Conservation (phyloP, 2,888 invertebrate species). For the Adelognathus sp. region DNA sequence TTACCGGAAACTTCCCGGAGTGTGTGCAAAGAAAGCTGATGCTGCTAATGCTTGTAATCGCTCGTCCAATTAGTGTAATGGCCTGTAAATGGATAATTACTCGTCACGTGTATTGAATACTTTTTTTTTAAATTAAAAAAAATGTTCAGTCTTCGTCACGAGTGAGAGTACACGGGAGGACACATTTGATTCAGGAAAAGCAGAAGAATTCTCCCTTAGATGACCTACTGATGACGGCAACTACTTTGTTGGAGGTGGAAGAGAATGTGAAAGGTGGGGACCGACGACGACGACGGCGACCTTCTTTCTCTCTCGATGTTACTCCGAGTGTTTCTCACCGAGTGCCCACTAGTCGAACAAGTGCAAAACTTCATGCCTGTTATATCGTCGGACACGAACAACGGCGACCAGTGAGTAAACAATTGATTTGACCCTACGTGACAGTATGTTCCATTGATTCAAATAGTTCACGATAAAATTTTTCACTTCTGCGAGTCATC, state of each 20-base stretch:
- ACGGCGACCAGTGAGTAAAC: slow-evolving; percentile 1
- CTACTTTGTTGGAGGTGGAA: slow-evolving; percentile 22
- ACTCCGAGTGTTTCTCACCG: slow-evolving; percentile 25
- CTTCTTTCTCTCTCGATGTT: slow-evolving; percentile 50
- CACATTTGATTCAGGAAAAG: background rate
- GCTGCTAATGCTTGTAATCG: too few species aligned
- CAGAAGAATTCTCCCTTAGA: background rate
- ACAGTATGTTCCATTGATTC: background rate
- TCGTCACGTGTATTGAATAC: background rate
- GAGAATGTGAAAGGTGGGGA: slow-evolving; percentile 54
- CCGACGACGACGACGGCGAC: slow-evolving; percentile 25
- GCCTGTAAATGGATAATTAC: background rate
- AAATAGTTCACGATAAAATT: background rate
- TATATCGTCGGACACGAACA: background rate
- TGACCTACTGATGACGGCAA: background rate
- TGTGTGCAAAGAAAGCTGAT: too few species aligned
- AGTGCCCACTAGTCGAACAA: too few species aligned
- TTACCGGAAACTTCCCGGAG: too few species aligned
- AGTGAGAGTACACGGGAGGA: too few species aligned
- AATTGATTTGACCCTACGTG: background rate
- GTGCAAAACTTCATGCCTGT: too few species aligned
- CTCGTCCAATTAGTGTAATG: too few species aligned
- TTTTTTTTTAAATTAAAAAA: background rate
- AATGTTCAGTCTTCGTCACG: too few species aligned
- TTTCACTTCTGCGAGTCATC: background rate